Conservation (phyloP, 2,113 vertebrate species). For the Calonectris borealis region DNA sequence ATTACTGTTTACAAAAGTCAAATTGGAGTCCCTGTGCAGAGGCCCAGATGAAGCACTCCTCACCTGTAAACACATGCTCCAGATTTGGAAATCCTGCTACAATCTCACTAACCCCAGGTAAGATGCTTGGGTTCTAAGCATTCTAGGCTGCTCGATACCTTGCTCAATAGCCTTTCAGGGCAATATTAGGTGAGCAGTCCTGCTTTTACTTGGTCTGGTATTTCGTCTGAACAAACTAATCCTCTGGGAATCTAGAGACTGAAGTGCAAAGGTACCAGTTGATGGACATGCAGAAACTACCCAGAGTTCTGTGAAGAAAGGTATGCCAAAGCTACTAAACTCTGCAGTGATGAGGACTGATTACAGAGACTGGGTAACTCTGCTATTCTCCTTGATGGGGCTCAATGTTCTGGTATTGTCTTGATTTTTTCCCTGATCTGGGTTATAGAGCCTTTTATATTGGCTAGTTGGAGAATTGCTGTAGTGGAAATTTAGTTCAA, state of each 20-base stretch:
- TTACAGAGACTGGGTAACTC: background rate
- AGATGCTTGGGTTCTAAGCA: background rate
- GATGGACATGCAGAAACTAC: background rate
- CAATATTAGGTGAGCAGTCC: background rate
- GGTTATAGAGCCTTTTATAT: background rate
- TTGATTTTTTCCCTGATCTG: background rate
- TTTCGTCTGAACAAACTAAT: background rate
- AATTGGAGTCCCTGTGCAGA: conserved; percentile 91
- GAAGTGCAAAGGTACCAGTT: background rate
- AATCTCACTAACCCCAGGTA: conserved; percentile 98
- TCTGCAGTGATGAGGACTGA: background rate
- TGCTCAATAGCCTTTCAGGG: background rate
- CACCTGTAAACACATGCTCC: conserved; percentile 98
- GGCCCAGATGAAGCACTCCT: conserved; percentile 95
- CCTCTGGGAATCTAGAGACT: background rate
- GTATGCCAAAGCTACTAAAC: background rate
- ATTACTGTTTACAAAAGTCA: conserved; percentile 95
- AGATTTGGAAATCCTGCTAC: conserved; percentile 99
- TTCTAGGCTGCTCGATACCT: background rate
- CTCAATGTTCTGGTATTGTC: background rate
- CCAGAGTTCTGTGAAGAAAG: background rate
- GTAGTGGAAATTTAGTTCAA: background rate
- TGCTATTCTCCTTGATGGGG: background rate
- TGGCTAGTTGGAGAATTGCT: background rate
- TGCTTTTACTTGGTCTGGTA: background rate